These are phyloP conservation scores for Clunio marinus DNA, from an alignment of 2,888 invertebrate species.

Conservation along the genomic window DNA sequence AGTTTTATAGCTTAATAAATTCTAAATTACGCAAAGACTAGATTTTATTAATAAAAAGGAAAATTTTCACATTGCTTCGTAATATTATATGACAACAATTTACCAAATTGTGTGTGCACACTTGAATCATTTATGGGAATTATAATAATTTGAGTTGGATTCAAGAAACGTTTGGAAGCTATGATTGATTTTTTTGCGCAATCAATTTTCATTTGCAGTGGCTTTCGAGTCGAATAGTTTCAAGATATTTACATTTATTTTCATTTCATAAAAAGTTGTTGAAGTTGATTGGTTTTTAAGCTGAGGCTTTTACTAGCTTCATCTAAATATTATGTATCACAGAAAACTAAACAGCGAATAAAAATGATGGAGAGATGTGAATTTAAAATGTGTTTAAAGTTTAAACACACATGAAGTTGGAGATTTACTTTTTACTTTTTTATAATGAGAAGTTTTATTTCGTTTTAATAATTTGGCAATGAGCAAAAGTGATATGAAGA, in stretches of 20 bases:
- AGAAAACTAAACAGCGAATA: slow-evolving; percentile 10
- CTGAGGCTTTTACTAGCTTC: neutral
- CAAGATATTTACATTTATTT: too few relatives aligned
- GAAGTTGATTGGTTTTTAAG: neutral
- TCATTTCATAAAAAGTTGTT: neutral
- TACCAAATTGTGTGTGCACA: too few relatives aligned
- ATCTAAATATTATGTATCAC: slow-evolving; percentile 1
- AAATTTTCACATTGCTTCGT: slow-evolving; percentile 13
- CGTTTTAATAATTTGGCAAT: slow-evolving; percentile 13
- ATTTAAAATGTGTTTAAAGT: too few relatives aligned
- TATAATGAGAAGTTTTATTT: too few relatives aligned
- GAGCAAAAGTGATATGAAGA: slow-evolving; percentile 7
- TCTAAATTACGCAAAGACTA: slow-evolving; percentile 16
- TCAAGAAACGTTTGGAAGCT: slow-evolving; percentile 14
- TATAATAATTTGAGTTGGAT: neutral
- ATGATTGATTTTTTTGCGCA: slow-evolving; percentile 12
- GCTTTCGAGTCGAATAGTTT: too few relatives aligned
- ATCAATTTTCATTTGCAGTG: neutral
- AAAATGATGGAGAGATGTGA: too few relatives aligned
- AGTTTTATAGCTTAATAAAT: neutral
- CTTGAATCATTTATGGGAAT: too few relatives aligned
- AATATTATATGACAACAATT: too few relatives aligned
- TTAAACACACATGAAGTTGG: too few relatives aligned
- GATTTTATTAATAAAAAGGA: neutral
- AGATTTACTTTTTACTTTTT: too few relatives aligned